A percentile compares a stretch with the other conserved stretches of the same genome.
These are phyloP conservation scores for Streptopelia turtur DNA, from an alignment of 2,797 vertebrate species.

Conservation along the genomic window DNA sequence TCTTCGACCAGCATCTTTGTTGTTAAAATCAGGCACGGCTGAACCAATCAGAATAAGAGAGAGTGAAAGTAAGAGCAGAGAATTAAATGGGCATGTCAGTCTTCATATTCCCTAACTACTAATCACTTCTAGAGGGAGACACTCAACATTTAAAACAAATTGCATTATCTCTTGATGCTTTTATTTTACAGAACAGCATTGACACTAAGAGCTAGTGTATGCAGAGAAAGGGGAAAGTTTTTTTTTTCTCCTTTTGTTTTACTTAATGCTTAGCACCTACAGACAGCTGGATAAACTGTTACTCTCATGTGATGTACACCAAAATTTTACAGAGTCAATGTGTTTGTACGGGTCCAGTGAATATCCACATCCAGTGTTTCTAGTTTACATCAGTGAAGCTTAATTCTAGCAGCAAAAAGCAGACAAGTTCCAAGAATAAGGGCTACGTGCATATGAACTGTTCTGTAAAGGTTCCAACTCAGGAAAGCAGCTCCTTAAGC, in stretches of 20 bases:
- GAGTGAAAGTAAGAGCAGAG: background rate
- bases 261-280: background rate
- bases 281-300: background rate
- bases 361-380: background rate
- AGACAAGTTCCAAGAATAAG: background rate
- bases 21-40: conserved; percentile 47
- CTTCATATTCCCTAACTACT: conserved; percentile 38
- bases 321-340: background rate
- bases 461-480: background rate
- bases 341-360: background rate
- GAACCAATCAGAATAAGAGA: background rate
- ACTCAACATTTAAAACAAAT: background rate
- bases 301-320: background rate
- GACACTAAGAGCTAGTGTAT: background rate
- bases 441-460: background rate
- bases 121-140: conserved; percentile 47
- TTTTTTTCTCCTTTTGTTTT: background rate
- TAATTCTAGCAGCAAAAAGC: background rate
- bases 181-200: background rate
- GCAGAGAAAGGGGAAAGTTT: background rate
- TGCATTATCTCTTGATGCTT: background rate
- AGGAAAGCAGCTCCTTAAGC: background rate
- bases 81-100: background rate
- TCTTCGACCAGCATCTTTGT: conserved; percentile 50
- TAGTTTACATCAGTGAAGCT: background rate